Evolutionary conservation across 2,888 invertebrate genomes (phyloP), one percentile per base, ranked within the genome.

Genomic region (Drosophila nr. perissopoda): DNA sequence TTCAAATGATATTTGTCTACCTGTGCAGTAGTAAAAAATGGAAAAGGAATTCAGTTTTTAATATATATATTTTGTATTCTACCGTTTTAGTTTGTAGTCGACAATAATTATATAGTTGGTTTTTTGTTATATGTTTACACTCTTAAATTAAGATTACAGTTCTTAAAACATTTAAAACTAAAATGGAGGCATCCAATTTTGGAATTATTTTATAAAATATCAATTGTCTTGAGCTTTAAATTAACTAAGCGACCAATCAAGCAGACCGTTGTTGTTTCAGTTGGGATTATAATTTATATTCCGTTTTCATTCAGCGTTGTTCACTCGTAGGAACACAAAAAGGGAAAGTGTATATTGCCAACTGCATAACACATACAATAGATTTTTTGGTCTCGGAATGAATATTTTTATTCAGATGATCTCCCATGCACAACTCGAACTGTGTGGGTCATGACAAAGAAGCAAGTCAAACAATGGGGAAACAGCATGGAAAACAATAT

Each of bases 381-480:
- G 38, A 33, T 48, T 34, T 42, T 51, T 54, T 40, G 21, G n/a
- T 60, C 11, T 34, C 45, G 11, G 7, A n/a, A 51, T 54, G 48
- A 56, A 64, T 42, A 67, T 59, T 42, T 49, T 51, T 34, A 54
- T 74, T 57, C 42, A 63, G 54, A 40, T 73, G 57, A 62, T 57
- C 51, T 57, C 53, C 40, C 48, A 51, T 21, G 52, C 38, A 59
- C 62, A 66, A 40, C 16, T 13, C 52, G 27, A 73, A 63, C 71
- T 68, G 63, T 45, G 16, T n/a, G 38, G 8, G 13, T 18, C 13
- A 40, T 33, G 62, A 73, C 80, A 80, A 68, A 54, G 21, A 45
- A 49, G 10, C 21, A 38, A 63, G 31, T 34, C 62, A 69, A 76
- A 80, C 70, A 85, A 83, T 69, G 40, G 45, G 2, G 18, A 54